These are phyloP conservation scores for Sphecodes monilicornis DNA, from an alignment of 2,888 invertebrate genomes.

Conservation along the genomic window DNA sequence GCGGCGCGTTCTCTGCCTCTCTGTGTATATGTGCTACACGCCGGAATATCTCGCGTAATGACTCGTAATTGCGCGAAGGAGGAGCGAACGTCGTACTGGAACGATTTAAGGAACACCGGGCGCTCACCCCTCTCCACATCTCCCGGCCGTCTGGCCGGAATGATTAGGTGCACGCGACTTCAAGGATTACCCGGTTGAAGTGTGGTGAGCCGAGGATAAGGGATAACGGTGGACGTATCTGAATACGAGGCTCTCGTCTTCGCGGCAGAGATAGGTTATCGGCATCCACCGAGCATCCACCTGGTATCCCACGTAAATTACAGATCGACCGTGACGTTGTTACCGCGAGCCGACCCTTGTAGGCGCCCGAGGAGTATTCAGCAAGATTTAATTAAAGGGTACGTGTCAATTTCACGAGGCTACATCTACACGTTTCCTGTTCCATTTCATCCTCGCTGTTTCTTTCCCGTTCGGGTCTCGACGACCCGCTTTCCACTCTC, in stretches of 20 bases:
- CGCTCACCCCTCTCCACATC: constrained; percentile 23
- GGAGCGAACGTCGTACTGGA: constrained; percentile 69
- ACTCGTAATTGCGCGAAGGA: constrained; percentile 73
- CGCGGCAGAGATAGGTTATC: constrained; percentile 47
- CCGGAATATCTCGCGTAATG: constrained; percentile 70
- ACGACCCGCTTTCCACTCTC: neutral
- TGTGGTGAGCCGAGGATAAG: constrained; percentile 50
- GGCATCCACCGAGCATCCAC: constrained; percentile 29
- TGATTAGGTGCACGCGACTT: constrained; percentile 73
- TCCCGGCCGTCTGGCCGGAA: constrained; percentile 52
- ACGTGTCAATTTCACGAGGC: constrained; percentile 37
- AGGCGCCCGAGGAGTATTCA: constrained; percentile 29
- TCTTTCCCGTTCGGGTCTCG: neutral
- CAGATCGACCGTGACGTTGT: constrained; percentile 46
- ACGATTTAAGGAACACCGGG: constrained; percentile 73
- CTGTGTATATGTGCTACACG: constrained; percentile 42
- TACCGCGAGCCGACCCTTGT: constrained; percentile 21
- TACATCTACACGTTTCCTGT: neutral
- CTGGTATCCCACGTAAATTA: constrained; percentile 44
- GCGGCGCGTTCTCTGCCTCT: neutral
- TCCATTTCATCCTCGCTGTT: constrained; percentile 28
- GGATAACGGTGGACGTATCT: constrained; percentile 46
- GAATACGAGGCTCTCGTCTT: constrained; percentile 47
- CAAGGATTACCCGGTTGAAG: constrained; percentile 64
- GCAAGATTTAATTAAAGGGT: constrained; percentile 66